A percentile compares a stretch with the other conserved stretches of the same genome.
These are phyloP conservation scores for Tamandua tetradactyla DNA, from an alignment of 2,797 vertebrate genomes.

Conservation along the genomic window DNA sequence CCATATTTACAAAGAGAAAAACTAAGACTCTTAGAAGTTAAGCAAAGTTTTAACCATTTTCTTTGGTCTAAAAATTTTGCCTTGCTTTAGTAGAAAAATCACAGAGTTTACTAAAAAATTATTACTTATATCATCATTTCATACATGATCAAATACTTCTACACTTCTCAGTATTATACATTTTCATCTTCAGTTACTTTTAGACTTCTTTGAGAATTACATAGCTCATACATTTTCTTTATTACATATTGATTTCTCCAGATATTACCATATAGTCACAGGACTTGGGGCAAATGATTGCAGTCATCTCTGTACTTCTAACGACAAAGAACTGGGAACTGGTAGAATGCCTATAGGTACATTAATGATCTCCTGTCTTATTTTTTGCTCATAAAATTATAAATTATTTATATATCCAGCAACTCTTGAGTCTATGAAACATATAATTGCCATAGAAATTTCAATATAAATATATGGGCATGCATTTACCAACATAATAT, in stretches of 20 bases:
- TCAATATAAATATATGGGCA: not conserved
- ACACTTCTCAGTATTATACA: not conserved
- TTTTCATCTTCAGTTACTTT: not conserved
- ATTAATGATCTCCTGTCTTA: not conserved
- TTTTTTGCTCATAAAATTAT: not conserved
- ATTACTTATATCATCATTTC: not conserved
- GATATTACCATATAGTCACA: not conserved
- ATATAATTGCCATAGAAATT: not conserved
- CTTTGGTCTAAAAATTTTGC: not conserved
- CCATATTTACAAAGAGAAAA: not conserved
- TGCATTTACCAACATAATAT: not conserved
- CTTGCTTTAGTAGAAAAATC: not conserved
- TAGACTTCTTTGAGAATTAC: not conserved
- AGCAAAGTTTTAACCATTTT: not conserved
- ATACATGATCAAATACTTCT: not conserved
- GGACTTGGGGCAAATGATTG: not conserved
- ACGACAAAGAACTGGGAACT: not conserved
- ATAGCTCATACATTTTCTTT: not conserved
- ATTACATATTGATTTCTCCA: not conserved
- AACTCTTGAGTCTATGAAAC: not conserved
- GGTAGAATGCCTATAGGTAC: not conserved
- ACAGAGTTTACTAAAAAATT: not conserved
- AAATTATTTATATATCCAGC: not conserved
- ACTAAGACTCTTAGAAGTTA: not conserved
- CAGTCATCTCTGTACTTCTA: not conserved